Evolutionary conservation across 2,888 invertebrate genomes (phyloP).

Genomic region (Ischnus inquisitorius): DNA sequence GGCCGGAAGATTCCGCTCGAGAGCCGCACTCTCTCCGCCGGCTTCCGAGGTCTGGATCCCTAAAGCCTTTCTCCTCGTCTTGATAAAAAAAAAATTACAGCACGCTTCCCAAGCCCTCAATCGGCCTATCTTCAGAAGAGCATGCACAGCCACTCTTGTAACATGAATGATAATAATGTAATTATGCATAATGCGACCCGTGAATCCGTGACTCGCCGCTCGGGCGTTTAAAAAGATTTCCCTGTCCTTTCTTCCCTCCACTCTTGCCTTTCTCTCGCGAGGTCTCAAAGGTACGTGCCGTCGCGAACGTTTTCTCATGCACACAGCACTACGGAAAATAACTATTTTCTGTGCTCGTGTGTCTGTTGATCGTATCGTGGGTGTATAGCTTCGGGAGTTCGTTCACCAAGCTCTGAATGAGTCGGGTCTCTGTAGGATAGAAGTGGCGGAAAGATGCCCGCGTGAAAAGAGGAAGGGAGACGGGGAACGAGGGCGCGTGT

Average conservation of each 20-base stretch:
- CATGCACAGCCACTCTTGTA: background rate
- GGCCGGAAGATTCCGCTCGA: conserved; percentile 53
- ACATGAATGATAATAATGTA: conserved; percentile 13
- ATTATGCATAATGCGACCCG: conserved; percentile 15
- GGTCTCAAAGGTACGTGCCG: conserved; percentile 28
- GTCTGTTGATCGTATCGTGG: background rate
- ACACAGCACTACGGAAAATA: background rate
- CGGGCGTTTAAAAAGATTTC: conserved; percentile 3
- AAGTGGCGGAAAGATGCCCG: conserved; percentile 55
- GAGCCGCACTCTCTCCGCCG: conserved; percentile 18
- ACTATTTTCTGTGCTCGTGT: background rate
- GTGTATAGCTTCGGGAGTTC: background rate
- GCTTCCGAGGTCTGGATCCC: conserved; percentile 37
- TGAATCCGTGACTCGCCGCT: background rate
- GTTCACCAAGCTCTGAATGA: conserved; percentile 9
- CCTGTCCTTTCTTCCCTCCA: background rate
- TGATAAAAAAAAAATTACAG: conserved; percentile 27
- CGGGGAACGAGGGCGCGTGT: conserved; percentile 82
- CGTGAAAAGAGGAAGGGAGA: conserved; percentile 65
- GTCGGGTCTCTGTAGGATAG: conserved; percentile 29
- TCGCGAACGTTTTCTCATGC: conserved; percentile 8
- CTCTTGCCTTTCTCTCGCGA: background rate
- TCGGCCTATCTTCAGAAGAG: conserved; percentile 28
- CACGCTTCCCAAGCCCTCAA: conserved; percentile 33
- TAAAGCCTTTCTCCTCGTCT: conserved; percentile 35